Evolutionary conservation across 1,140 invertebrate species (phyloP).

Genomic region (Bicyclus anynana): DNA sequence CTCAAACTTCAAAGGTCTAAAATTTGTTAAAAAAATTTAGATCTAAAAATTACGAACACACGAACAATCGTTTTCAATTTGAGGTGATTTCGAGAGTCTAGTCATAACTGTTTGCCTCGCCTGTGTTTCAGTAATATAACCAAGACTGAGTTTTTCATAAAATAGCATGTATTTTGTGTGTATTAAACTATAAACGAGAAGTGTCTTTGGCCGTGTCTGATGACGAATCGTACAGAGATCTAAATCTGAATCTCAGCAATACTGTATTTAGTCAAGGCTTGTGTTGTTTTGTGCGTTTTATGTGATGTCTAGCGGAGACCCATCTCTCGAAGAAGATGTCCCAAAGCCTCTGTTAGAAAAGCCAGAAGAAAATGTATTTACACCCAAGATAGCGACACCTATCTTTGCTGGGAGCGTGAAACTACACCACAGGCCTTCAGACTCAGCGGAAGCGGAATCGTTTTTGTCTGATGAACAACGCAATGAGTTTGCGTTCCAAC

Average conservation of each 20-base stretch:
- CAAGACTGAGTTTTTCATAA: too few species aligned
- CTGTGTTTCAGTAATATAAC: too few species aligned
- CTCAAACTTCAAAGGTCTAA: too few species aligned
- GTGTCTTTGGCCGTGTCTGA: not conserved
- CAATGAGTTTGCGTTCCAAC: conserved; percentile 65
- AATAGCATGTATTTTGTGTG: too few species aligned
- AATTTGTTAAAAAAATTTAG: too few species aligned
- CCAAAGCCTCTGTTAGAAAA: conserved; percentile 59
- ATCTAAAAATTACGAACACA: too few species aligned
- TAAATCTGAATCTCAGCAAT: conserved; percentile 6
- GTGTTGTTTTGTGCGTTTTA: conserved; percentile 21
- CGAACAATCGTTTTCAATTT: too few species aligned
- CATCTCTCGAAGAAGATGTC: conserved; percentile 73
- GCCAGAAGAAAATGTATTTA: conserved; percentile 66
- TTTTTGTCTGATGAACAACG: conserved; percentile 60
- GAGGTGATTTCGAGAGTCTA: not conserved
- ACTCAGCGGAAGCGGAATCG: conserved; percentile 55
- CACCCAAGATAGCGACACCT: conserved; percentile 61
- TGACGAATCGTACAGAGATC: conserved; percentile 1
- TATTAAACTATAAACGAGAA: too few species aligned
- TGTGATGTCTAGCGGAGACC: conserved; percentile 75
- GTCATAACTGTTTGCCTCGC: not conserved
- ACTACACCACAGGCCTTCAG: conserved; percentile 56
- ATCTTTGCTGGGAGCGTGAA: conserved; percentile 63
- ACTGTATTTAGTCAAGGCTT: not conserved